These are phyloP conservation scores for Caenorhabditis angaria DNA, from an alignment of 2,888 invertebrate species.

Conservation along the genomic window DNA sequence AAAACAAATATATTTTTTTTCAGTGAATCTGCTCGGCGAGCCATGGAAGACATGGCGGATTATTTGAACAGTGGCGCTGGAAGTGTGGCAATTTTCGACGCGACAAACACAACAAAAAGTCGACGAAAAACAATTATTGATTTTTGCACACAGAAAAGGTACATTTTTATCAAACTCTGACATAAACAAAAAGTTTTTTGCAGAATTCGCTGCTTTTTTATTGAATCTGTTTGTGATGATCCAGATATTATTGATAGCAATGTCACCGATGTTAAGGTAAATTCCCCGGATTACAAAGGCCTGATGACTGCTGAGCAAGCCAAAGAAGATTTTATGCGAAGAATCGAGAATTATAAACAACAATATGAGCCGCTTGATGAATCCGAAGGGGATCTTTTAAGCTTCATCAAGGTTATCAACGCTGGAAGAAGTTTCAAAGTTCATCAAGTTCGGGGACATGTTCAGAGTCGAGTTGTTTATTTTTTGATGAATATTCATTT, in stretches of 20 bases:
- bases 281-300: slow-evolving; percentile 90
- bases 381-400: slow-evolving; percentile 33
- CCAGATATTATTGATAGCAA: slow-evolving; percentile 93
- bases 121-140: slow-evolving; percentile 46
- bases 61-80: slow-evolving; percentile 81
- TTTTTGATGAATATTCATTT: slow-evolving; percentile 99
- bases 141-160: slow-evolving; percentile 51
- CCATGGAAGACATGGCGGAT: slow-evolving; percentile 89
- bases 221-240: slow-evolving; percentile 96
- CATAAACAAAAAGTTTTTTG: too few relatives aligned
- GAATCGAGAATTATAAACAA: slow-evolving; percentile 90
- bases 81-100: slow-evolving; percentile 93
- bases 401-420: slow-evolving; percentile 71
- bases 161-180: too few relatives aligned
- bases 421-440: slow-evolving; percentile 75
- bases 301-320: slow-evolving; percentile 86
- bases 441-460: slow-evolving; percentile 80
- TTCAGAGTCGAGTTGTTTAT: slow-evolving; percentile 94
- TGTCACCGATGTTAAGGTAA: slow-evolving; percentile 83
- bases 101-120: slow-evolving; percentile 89
- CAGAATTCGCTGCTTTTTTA: slow-evolving; percentile 90
- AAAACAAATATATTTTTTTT: too few relatives aligned
- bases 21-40: slow-evolving; percentile 89
- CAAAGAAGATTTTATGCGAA: slow-evolving; percentile 85
- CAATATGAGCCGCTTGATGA: slow-evolving; percentile 81